Evolutionary conservation across 1,140 invertebrate species (phyloP).

Genomic region (Ceratitis capitata): DNA sequence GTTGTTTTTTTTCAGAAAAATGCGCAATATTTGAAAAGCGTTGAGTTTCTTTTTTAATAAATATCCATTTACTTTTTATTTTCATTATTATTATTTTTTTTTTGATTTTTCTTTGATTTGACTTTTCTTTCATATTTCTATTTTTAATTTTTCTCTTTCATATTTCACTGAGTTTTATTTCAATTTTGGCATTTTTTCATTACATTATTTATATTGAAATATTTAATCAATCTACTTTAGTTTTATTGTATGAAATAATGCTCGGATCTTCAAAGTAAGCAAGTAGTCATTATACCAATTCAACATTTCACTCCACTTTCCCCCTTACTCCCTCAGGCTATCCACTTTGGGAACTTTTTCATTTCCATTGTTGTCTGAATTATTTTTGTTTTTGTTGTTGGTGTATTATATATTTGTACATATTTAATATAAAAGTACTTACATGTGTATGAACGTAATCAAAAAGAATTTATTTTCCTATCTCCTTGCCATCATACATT

Average conservation of each 20-base stretch:
- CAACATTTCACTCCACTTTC: background rate
- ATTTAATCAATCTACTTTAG: background rate
- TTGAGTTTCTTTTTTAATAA: too few relatives aligned
- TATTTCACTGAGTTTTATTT: background rate
- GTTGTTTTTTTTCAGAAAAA: too few relatives aligned
- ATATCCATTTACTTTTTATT: background rate
- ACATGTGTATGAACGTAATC: background rate
- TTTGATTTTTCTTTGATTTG: background rate
- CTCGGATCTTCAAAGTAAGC: background rate
- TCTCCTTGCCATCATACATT: background rate
- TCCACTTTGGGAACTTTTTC: background rate
- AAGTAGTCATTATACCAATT: background rate
- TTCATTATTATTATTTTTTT: background rate
- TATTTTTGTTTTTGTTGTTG: background rate
- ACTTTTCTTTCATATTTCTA: background rate
- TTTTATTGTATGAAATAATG: background rate
- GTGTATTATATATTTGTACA: background rate
- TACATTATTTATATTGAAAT: conserved; percentile 7
- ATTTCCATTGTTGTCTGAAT: background rate
- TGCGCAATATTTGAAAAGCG: too few relatives aligned
- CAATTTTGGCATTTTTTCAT: background rate
- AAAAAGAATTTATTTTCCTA: conserved; percentile 10
- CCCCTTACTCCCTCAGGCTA: background rate
- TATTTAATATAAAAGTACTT: conserved; percentile 18
- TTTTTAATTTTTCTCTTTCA: background rate